phyloP scores from a whole-genome alignment of 2,113 vertebrate genomes.

The Poeciliopsis retropinna region DNA sequence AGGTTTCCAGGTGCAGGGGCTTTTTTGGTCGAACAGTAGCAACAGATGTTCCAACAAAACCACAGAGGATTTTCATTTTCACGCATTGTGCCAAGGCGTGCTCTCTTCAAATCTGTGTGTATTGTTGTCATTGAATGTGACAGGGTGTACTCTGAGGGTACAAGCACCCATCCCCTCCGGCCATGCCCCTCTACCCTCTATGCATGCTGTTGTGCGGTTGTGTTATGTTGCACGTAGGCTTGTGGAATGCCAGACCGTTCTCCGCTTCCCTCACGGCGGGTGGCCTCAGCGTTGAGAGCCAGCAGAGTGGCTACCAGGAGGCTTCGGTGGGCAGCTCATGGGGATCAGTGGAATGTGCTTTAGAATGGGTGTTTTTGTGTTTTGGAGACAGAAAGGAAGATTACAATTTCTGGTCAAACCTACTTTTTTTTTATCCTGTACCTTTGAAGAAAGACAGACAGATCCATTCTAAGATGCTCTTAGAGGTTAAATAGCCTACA shows the following conservation, averaged over 20 bases:
- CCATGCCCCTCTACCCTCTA: slow-evolving; percentile 20
- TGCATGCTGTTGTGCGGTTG: slow-evolving; percentile 37
- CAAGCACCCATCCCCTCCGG: background rate
- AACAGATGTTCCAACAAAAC: slow-evolving; percentile 19
- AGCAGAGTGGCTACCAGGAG: slow-evolving; percentile 47
- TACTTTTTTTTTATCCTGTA: background rate
- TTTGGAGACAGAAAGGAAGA: slow-evolving; percentile 10
- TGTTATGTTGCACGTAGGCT: slow-evolving; percentile 68
- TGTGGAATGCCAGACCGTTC: slow-evolving; percentile 65
- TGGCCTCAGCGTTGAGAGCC: slow-evolving; percentile 54
- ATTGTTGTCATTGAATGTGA: slow-evolving; percentile 55
- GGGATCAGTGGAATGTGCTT: slow-evolving; percentile 38
- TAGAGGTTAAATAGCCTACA: too few relatives aligned
- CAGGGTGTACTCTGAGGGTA: slow-evolving; percentile 44
- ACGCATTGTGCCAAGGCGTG: background rate
- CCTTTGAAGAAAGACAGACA: background rate
- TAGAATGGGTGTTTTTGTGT: slow-evolving; percentile 21
- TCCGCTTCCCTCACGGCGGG: slow-evolving; percentile 52
- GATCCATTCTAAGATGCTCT: too few relatives aligned
- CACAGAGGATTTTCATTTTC: background rate
- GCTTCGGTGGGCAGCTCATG: slow-evolving; percentile 26
- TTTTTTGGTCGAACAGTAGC: slow-evolving; percentile 11
- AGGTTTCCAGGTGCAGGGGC: slow-evolving; percentile 10
- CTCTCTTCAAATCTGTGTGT: slow-evolving; percentile 25
- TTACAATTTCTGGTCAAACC: background rate